Evolutionary conservation across 2,888 invertebrate species (phyloP).

Genomic region (Sclerodermus sp.): DNA sequence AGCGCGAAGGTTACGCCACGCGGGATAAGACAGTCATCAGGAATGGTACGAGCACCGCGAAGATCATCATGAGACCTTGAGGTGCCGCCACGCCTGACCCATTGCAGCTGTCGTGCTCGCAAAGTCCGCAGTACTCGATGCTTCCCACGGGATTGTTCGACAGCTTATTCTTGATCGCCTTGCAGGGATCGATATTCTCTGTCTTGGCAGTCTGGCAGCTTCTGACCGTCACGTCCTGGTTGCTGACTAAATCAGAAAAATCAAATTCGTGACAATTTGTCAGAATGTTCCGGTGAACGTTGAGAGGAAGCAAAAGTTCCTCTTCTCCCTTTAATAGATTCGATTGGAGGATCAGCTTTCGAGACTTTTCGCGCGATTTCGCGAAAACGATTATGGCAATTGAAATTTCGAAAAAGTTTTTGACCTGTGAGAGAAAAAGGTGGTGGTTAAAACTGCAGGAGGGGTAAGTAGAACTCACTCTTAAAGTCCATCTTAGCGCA

Average conservation of each 20-base stretch:
- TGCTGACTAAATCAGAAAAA: not conserved
- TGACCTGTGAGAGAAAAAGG: too few relatives aligned
- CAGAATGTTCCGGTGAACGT: too few relatives aligned
- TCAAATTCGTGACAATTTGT: too few relatives aligned
- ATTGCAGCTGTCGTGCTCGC: conserved; percentile 42
- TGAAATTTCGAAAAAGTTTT: too few relatives aligned
- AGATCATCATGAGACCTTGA: conserved; percentile 10
- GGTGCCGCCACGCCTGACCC: conserved; percentile 27
- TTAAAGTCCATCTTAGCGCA: conserved; percentile 41
- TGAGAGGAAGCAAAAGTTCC: too few relatives aligned
- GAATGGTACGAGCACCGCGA: conserved; percentile 28
- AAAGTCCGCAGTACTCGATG: conserved; percentile 35
- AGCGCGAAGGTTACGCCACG: conserved; percentile 34
- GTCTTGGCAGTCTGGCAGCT: conserved; percentile 44
- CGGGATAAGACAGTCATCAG: conserved; percentile 25
- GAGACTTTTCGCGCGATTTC: too few relatives aligned
- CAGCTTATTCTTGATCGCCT: conserved; percentile 23
- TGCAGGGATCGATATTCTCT: conserved; percentile 40
- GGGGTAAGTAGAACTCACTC: conserved; percentile 30
- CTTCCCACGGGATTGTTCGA: not conserved
- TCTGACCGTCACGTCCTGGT: conserved; percentile 23
- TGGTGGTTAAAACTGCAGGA: too few relatives aligned
- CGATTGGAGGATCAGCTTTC: too few relatives aligned
- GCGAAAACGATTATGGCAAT: too few relatives aligned
- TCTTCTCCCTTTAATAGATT: too few relatives aligned